Conservation (phyloP, 2,888 invertebrate genomes). For the Dynastes hyllus region DNA sequence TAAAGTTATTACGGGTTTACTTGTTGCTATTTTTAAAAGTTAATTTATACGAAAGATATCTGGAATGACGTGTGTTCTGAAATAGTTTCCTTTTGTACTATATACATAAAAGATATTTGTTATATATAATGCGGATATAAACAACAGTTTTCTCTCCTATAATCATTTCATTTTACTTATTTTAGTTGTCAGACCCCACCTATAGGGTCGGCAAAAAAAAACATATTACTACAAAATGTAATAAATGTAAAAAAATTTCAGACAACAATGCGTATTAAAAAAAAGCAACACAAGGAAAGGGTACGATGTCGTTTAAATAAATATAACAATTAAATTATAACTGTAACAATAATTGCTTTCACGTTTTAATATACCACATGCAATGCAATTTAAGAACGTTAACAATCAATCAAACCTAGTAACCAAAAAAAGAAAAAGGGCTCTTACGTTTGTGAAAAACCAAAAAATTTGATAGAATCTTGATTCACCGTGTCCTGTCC, state of each 20-base stretch:
- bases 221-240: conserved; percentile 53
- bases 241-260: conserved; percentile 54
- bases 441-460: background rate
- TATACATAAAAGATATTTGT: conserved; percentile 49
- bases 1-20: conserved; percentile 33
- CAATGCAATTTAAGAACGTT: background rate
- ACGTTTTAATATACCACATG: background rate
- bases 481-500: conserved; percentile 33
- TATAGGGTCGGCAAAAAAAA: conserved; percentile 48
- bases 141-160: conserved; percentile 40
- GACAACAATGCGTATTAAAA: conserved; percentile 48
- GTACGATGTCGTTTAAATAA: conserved; percentile 15
- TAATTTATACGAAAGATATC: conserved; percentile 43
- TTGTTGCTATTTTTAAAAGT: conserved; percentile 43
- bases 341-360: background rate
- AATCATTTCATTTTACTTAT: conserved; percentile 37
- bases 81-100: conserved; percentile 50
- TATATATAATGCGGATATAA: conserved; percentile 47
- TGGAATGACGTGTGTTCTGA: conserved; percentile 41
- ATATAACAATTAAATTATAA: conserved; percentile 26
- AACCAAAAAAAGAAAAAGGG: conserved; percentile 14
- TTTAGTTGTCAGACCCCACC: conserved; percentile 41
- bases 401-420: background rate
- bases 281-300: conserved; percentile 32
- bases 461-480: conserved; percentile 46